Evolutionary conservation across 2,797 vertebrate genomes (phyloP).

Genomic region (Netta rufina): DNA sequence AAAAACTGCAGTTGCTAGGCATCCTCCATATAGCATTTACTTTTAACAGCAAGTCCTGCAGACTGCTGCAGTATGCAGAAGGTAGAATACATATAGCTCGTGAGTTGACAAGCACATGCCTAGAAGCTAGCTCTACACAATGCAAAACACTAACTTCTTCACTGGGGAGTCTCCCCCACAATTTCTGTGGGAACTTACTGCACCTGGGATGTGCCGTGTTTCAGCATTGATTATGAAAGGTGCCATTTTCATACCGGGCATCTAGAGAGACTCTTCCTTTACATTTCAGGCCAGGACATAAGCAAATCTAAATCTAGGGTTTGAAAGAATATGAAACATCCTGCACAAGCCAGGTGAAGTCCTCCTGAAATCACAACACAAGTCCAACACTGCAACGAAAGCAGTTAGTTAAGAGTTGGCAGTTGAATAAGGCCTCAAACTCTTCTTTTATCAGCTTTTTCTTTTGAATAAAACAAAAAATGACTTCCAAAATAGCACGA

Average conservation of each 20-base stretch:
- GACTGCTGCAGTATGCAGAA: constrained; percentile 29
- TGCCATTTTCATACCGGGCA: not conserved
- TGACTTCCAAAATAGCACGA: constrained; percentile 25
- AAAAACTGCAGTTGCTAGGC: constrained; percentile 60
- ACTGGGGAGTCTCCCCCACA: not conserved
- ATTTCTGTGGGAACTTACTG: not conserved
- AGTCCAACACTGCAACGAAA: not conserved
- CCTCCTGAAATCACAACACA: not conserved
- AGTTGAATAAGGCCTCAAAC: not conserved
- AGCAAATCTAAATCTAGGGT: not conserved
- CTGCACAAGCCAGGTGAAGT: not conserved
- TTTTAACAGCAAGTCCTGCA: constrained; percentile 29
- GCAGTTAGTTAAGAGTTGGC: not conserved
- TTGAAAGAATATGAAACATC: not conserved
- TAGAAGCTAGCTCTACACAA: not conserved
- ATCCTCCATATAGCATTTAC: constrained; percentile 41
- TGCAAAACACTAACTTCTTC: not conserved
- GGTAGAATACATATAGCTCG: not conserved
- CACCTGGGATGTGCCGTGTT: rapidly evolving
- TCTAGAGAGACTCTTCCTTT: not conserved
- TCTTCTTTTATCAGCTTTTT: not conserved
- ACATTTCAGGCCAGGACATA: not conserved
- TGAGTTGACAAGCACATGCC: not conserved
- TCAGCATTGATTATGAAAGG: not conserved
- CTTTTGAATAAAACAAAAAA: not conserved